Evolutionary conservation across 2,113 vertebrate genomes (phyloP), one percentile per base, ranked within the genome.

Genomic region (Dissostichus mawsoni): DNA sequence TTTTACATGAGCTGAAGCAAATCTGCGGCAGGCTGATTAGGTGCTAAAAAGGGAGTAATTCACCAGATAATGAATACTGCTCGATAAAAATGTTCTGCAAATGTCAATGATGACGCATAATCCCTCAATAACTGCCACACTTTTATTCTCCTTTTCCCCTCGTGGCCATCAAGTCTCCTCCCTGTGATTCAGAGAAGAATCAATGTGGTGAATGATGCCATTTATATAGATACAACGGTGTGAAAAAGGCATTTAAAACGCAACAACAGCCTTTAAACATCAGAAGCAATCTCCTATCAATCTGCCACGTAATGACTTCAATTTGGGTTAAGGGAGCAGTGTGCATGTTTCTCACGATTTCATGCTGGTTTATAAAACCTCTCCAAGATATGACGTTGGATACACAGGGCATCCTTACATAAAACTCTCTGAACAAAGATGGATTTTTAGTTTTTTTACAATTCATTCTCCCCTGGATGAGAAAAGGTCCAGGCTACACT

Each of bases 31-130:
- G 82, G 61, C 85, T 93, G 90, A 94, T 94, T 93, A 92, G 89
- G 75, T 89, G 85, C 92, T 94, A 92, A 94, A 94, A 93, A 82
- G 80, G 82, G 90, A 89, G 69, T 92, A 91, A 94, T 93, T 95
- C 84, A 87, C 76, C 88, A 84, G 72, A 92, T 92, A 94, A 95
- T 93, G 89, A 92, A 90, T 84, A 83, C 68, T 59, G 85, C 88
- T 91, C 61, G 16, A 92, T 90, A 91, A 85, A 92, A 92, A 83
- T 82, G 77, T 82, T 92, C 81, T 74, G 90, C 76, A 89, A 94
- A 94, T 94, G 93, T 92, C 91, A 93, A 80, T 61, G 84, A 90
- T 92, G 89, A 90, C 62, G 76, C 87, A 86, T 87, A 90, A 93
- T 92, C 81, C 82, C 73, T 89, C 83, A 91, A 75, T 86, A 91